Evolutionary conservation across 35 echinoderm and acorn worm species (phyloP), one percentile per base, ranked within the genome.

Genomic region (Apostichopus californicus): DNA sequence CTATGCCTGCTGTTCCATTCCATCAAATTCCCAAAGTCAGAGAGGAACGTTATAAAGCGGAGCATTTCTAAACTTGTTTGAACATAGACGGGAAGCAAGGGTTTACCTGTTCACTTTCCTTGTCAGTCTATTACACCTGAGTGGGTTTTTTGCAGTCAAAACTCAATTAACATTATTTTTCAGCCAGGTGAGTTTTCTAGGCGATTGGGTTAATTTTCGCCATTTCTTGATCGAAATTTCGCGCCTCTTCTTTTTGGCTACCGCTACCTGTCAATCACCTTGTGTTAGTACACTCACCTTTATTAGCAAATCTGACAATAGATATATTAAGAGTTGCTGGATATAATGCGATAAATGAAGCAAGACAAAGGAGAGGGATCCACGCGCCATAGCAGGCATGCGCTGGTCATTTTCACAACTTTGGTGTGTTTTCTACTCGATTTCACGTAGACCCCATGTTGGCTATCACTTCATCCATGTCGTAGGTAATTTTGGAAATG

Each of bases 171-270:
- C 89, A 78, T 91, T 91, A 91, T 91, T 91, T 61, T 79, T 34
- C 89, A 68, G 56, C 71, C 89, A 91, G 89, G 89, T 91, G 89
- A 77, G 72, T 91, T 91, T 91, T 79, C 77, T 57, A 54, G 77
- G 56, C 72, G 77, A 78, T 91, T 77, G 77, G 89, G 71, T 91
- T 78, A 79, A 60, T 91, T 91, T 91, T 91, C 77, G 55, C 89
- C 89, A 91, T 91, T 77, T 79, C 89, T 77, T 91, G 89, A 91
- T 91, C 89, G 89, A 91, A 91, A 91, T 91, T 91, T 91, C 72
- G 89, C 89, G 89, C 89, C 89, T 79, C 77, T 78, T 79, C 77
- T 91, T 91, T 87, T 79, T 61, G 77, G 89, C 89, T 79, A 79
- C 89, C 89, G 89, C 89, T 52, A 63, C 24, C 25, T 90, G 88